These are phyloP conservation scores for Pimpla rufipes DNA, from an alignment of 2,888 invertebrate genomes.

Conservation along the genomic window DNA sequence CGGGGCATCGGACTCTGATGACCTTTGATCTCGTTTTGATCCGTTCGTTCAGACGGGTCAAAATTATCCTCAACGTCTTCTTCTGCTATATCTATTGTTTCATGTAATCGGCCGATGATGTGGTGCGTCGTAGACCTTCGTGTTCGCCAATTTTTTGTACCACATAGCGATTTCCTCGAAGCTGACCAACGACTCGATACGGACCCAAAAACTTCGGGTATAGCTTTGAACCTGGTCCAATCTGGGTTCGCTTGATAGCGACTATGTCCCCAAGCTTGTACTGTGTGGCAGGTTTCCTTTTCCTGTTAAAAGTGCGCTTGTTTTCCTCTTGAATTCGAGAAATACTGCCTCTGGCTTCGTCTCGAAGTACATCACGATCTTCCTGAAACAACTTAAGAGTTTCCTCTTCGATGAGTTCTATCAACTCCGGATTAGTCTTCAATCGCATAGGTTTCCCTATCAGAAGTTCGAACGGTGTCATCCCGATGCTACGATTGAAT, in stretches of 20 bases:
- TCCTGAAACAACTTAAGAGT: conserved; percentile 60
- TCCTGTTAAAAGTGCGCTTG: conserved; percentile 63
- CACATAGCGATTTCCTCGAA: conserved; percentile 77
- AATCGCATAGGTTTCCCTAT: conserved; percentile 58
- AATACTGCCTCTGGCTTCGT: conserved; percentile 66
- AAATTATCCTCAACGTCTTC: conserved; percentile 13
- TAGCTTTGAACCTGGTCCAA: conserved; percentile 80
- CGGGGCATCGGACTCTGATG: conserved; percentile 40
- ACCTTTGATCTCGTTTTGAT: background rate
- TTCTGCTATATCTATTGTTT: conserved; percentile 68
- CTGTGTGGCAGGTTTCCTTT: conserved; percentile 57
- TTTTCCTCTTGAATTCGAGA: conserved; percentile 70
- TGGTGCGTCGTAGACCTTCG: conserved; percentile 75
- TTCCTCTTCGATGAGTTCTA: conserved; percentile 69
- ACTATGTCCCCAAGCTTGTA: conserved; percentile 75
- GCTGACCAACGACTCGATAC: conserved; percentile 74
- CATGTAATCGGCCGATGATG: conserved; percentile 76
- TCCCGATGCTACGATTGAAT: conserved; percentile 50
- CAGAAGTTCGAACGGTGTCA: conserved; percentile 60
- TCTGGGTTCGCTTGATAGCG: conserved; percentile 81
- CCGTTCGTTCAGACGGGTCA: background rate
- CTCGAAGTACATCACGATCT: conserved; percentile 55
- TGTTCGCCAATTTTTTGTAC: conserved; percentile 75
- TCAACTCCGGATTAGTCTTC: conserved; percentile 64
- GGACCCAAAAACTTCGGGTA: conserved; percentile 80